Evolutionary conservation across 92 coral and sea anemone species (phyloP).

Genomic region (Pocillopora meandrina): DNA sequence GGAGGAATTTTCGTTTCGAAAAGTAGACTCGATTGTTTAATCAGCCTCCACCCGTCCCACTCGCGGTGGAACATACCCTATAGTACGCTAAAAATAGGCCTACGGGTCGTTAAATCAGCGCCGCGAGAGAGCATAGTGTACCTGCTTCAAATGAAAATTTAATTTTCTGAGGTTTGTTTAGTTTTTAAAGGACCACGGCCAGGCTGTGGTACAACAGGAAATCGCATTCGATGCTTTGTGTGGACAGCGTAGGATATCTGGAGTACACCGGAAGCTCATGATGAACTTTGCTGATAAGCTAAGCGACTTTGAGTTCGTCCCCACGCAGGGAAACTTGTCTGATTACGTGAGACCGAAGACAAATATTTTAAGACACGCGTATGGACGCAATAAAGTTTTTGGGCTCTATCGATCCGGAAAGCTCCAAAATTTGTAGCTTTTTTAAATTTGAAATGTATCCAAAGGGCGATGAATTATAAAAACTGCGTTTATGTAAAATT

Average conservation of each 20-base stretch:
- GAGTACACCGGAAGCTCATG: not conserved
- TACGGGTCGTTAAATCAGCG: not conserved
- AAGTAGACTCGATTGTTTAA: not conserved
- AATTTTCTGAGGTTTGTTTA: not conserved
- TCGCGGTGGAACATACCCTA: not conserved
- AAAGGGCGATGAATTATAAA: too few relatives aligned
- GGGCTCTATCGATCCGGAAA: too few relatives aligned
- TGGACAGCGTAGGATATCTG: not conserved
- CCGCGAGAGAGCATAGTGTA: slow-evolving; percentile 10
- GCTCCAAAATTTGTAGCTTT: too few relatives aligned
- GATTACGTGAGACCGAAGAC: too few relatives aligned
- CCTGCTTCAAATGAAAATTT: not conserved
- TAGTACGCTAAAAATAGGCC: not conserved
- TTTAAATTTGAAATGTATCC: too few relatives aligned
- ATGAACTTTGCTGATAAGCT: too few relatives aligned
- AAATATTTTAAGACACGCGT: too few relatives aligned
- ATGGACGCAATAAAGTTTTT: too few relatives aligned
- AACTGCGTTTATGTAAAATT: too few relatives aligned
- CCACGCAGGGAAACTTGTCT: too few relatives aligned
- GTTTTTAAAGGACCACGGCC: not conserved
- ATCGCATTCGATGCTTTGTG: not conserved
- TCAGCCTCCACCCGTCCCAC: not conserved
- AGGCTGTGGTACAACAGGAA: not conserved
- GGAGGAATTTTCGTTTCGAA: slow-evolving; percentile 2
- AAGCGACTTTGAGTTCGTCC: too few relatives aligned